Evolutionary conservation across 1,140 invertebrate genomes (phyloP), one percentile per base, ranked within the genome.

Genomic region (Ceratosolen solmsi): DNA sequence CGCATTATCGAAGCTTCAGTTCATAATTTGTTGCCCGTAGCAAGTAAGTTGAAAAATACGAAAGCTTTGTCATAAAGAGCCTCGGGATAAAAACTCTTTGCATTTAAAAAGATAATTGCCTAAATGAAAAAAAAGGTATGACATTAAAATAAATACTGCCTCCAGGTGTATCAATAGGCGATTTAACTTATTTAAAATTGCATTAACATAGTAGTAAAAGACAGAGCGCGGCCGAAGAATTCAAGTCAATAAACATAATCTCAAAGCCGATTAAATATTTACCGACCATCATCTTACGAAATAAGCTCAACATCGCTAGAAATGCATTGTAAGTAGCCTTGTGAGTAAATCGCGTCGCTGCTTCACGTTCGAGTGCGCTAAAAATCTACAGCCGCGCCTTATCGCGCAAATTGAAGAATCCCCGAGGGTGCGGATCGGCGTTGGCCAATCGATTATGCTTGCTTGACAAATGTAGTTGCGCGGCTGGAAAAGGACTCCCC

Each of bases 401-500:
- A 75, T 58, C 27, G 27, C 33, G 54, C 0, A 54, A n/a, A 73
- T 54, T 33, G 71, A 30, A 54, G 27, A 25, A 20, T 4, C n/a
- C 11, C 38, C n/a, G 22, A 5, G 17, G 41, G 17, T 70, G 30
- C 8, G 36, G 8, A 30, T 33, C 65, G 33, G 1, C 49, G 54
- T 22, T 1, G 46, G n/a, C 22, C 22, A 65, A 49, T 77, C 11
- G 13, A 77, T 65, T 63, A 65, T n/a, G 38, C 25, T 33, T 4
- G 41, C 63, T 68, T 78, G 76, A 70, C 76, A 78, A 78, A 78
- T 78, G 60, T 27, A 46, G 13, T 22, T 20, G 33, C 46, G 75
- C n/a, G 41, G 4, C 36, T 33, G 9, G 36, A 2, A 51, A 77
- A 68, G 68, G 25, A 5, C 33, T 20, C n/a, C n/a, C n/a, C n/a